A percentile compares a stretch with the other conserved stretches of the same genome.
Evolutionary conservation across 1,140 invertebrate genomes (phyloP).

Genomic region (Alviniconcha marisindica): DNA sequence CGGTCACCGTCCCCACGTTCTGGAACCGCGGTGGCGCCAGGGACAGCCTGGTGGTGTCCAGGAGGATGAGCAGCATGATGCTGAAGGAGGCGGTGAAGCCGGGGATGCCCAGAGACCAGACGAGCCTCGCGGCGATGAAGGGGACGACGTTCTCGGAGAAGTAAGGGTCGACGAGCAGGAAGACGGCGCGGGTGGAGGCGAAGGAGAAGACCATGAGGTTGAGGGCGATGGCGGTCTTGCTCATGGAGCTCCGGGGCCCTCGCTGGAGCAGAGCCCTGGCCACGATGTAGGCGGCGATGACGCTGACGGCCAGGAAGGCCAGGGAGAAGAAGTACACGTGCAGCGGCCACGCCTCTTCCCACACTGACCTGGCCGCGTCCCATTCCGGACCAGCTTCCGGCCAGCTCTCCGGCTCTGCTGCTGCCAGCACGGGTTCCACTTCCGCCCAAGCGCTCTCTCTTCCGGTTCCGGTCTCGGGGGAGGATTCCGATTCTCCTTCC

Average conservation of each 20-base stretch:
- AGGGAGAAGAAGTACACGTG: slow-evolving; percentile 53
- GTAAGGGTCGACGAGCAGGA: slow-evolving; percentile 54
- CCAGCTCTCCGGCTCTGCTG: slow-evolving; percentile 42
- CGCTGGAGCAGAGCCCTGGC: slow-evolving; percentile 16
- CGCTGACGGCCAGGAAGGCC: slow-evolving; percentile 21
- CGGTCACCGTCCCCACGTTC: slow-evolving; percentile 46
- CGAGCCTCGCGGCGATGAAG: slow-evolving; percentile 33
- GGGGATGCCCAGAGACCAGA: slow-evolving; percentile 56
- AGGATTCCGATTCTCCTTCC: background rate
- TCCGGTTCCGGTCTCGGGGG: slow-evolving; percentile 28
- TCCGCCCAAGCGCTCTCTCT: background rate
- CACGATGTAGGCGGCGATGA: slow-evolving; percentile 40
- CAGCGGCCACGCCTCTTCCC: slow-evolving; percentile 55
- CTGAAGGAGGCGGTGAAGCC: slow-evolving; percentile 55
- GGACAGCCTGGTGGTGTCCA: slow-evolving; percentile 58
- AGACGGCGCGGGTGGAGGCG: slow-evolving; percentile 37
- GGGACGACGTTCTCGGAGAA: slow-evolving; percentile 33
- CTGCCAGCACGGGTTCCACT: slow-evolving; percentile 10
- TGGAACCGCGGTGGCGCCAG: slow-evolving; percentile 56
- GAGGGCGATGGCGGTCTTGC: slow-evolving; percentile 48
- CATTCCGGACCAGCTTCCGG: slow-evolving; percentile 58
- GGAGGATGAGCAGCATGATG: slow-evolving; percentile 53
- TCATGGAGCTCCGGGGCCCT: slow-evolving; percentile 11
- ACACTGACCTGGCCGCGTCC: slow-evolving; percentile 40
- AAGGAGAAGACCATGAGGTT: slow-evolving; percentile 50